Evolutionary conservation across 2,113 vertebrate genomes (phyloP).

Genomic region (Paralichthys olivaceus): DNA sequence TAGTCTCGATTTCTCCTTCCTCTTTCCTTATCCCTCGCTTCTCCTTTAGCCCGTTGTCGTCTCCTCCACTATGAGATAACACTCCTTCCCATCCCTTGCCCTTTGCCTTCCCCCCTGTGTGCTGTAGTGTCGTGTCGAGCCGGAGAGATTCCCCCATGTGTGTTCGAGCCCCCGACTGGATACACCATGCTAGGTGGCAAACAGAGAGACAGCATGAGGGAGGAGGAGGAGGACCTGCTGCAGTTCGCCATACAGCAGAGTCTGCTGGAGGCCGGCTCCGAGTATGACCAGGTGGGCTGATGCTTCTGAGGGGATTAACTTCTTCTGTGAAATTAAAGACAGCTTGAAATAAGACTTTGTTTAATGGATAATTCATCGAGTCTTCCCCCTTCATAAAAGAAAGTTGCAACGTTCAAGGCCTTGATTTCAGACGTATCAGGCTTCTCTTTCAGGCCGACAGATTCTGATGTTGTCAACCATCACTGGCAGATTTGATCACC

Average conservation of each 20-base stretch:
- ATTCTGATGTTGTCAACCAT: too few relatives aligned
- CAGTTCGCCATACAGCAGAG: slow-evolving; percentile 99
- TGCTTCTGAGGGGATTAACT: neutral
- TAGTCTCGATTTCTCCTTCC: neutral
- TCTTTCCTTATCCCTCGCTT: slow-evolving; percentile 6
- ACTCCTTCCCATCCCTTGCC: slow-evolving; percentile 37
- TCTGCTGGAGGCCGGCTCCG: slow-evolving; percentile 93
- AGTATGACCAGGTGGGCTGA: slow-evolving; percentile 91
- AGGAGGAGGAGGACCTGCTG: slow-evolving; percentile 94
- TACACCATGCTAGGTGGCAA: slow-evolving; percentile 93
- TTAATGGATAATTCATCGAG: too few relatives aligned
- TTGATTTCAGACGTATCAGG: too few relatives aligned
- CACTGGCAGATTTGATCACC: too few relatives aligned
- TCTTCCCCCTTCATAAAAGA: too few relatives aligned
- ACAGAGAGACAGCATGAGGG: slow-evolving; percentile 87
- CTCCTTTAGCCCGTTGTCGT: slow-evolving; percentile 3
- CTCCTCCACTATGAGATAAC: slow-evolving; percentile 35
- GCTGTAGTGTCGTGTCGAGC: slow-evolving; percentile 88
- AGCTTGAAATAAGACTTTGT: too few relatives aligned
- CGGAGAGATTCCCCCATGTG: slow-evolving; percentile 90
- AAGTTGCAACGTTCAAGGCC: too few relatives aligned
- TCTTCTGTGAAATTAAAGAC: neutral
- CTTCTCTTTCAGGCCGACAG: too few relatives aligned
- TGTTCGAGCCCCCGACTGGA: slow-evolving; percentile 92
- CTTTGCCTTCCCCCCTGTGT: slow-evolving; percentile 50